Base-by-base conservation (phyloP, 1,140 invertebrate species). In the Anoplophora glabripennis region DNA sequence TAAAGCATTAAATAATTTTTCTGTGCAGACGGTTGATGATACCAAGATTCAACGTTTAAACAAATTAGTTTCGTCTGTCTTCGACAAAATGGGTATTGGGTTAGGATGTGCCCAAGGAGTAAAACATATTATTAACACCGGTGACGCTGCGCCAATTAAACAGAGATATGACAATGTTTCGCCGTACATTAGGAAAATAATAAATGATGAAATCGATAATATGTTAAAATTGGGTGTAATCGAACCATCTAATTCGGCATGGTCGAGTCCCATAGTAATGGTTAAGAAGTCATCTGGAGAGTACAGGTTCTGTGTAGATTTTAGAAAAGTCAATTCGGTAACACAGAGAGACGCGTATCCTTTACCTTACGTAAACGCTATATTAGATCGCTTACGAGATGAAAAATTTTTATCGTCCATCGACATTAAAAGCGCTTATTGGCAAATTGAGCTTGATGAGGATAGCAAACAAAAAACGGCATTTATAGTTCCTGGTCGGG, bases 291-390 rank as follows among this genome's bases (percentile, higher is more conserved):
- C n/a, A n/a, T n/a, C n/a, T n/a, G n/a, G n/a, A n/a, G n/a, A n/a
- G n/a, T n/a, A n/a, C n/a, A n/a, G n/a, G n/a, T n/a, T n/a, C n/a
- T n/a, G n/a, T n/a, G n/a, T n/a, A n/a, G n/a, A n/a, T n/a, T n/a
- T n/a, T n/a, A n/a, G n/a, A n/a, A n/a, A n/a, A n/a, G n/a, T n/a
- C n/a, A n/a, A n/a, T n/a, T n/a, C n/a, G n/a, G n/a, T n/a, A n/a
- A n/a, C n/a, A n/a, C n/a, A n/a, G n/a, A n/a, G n/a, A n/a, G n/a
- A 69, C 36, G 68, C 65, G 1, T 71, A 72, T 55, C 53, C 53
- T 9, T 17, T 61, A n/a, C 68, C 53, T 28, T 57, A 68, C 14
- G 72, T 76, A 33, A 42, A 61, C 11, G 45, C 55, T 7, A 71
- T 75, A 12, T 40, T 76, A 7, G 65, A 70, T 42, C 59, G 63